Evolutionary conservation across 2,888 invertebrate species (phyloP).

Genomic region (Harpalus rubripes): DNA sequence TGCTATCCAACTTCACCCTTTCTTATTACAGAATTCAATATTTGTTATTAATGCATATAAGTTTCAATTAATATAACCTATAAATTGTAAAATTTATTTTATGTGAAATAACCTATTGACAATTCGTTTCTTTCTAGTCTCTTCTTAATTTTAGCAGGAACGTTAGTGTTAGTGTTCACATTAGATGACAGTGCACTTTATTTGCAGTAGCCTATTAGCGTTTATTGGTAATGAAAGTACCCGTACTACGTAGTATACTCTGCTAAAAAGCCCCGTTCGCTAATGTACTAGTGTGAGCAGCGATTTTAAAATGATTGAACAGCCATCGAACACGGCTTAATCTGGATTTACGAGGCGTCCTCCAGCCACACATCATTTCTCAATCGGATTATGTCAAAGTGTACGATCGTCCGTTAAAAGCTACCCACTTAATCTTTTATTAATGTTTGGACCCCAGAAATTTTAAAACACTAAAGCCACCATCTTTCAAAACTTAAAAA

Average conservation of each 20-base stretch:
- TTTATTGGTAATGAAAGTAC: not conserved
- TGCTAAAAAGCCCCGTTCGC: not conserved
- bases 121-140: too few species aligned
- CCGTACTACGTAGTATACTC: not conserved
- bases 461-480: conserved; percentile 64
- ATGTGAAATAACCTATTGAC: too few species aligned
- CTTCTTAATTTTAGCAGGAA: too few species aligned
- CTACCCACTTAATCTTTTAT: conserved; percentile 63
- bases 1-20: too few species aligned
- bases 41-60: too few species aligned
- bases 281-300: conserved; percentile 33
- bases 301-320: conserved; percentile 50
- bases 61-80: too few species aligned
- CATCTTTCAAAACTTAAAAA: conserved; percentile 56
- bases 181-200: not conserved
- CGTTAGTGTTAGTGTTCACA: not conserved
- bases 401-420: conserved; percentile 59
- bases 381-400: conserved; percentile 65
- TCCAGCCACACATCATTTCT: conserved; percentile 61
- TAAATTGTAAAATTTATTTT: too few species aligned
- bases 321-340: conserved; percentile 58
- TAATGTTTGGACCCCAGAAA: conserved; percentile 65
- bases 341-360: conserved; percentile 61
- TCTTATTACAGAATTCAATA: too few species aligned
- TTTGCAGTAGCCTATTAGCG: not conserved